These are phyloP conservation scores for Chamaea fasciata DNA, from an alignment of 2,113 vertebrate species.

Conservation along the genomic window DNA sequence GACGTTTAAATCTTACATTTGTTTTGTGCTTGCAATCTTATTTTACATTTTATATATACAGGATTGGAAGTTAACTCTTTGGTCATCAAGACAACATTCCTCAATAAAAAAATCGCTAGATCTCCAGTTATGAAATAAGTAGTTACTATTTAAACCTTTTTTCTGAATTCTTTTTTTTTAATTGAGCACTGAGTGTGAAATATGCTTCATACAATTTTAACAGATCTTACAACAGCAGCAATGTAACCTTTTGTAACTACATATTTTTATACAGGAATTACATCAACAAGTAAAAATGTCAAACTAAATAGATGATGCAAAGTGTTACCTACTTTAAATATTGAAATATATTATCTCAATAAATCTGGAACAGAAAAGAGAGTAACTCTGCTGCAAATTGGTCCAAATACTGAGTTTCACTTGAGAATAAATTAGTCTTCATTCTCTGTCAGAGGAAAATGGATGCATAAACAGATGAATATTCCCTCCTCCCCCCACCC, in stretches of 20 bases:
- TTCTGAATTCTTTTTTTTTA: accelerated
- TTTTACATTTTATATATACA: background rate
- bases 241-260: background rate
- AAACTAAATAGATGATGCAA: background rate
- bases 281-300: slow-evolving; percentile 10
- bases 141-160: background rate
- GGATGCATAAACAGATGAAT: background rate
- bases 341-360: slow-evolving; percentile 1
- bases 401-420: background rate
- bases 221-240: background rate
- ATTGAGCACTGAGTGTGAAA: background rate
- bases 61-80: background rate
- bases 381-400: background rate
- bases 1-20: background rate
- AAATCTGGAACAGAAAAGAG: background rate
- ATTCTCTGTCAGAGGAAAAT: background rate
- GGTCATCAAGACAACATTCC: background rate
- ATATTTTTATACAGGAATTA: background rate
- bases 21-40: background rate
- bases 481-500: background rate
- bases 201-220: background rate
- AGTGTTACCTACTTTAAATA: slow-evolving; percentile 6
- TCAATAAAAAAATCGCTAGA: background rate
- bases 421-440: slow-evolving; percentile 10
- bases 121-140: background rate